A percentile compares a stretch with the other conserved stretches of the same genome.
Evolutionary conservation across 2,888 invertebrate genomes (phyloP).

Genomic region (Zele albiditarsus): DNA sequence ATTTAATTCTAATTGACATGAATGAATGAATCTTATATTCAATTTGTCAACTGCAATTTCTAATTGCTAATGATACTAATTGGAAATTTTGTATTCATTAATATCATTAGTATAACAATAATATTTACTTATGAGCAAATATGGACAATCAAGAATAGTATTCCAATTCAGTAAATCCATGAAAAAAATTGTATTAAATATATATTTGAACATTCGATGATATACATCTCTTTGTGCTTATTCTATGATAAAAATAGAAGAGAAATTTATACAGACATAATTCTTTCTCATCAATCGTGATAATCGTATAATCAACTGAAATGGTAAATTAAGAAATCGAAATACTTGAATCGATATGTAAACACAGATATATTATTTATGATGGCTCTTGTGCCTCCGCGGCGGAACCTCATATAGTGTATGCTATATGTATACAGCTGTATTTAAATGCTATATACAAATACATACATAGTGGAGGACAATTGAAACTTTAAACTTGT

Average conservation of each 20-base stretch:
- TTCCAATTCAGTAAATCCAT: neutral
- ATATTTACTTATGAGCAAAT: neutral
- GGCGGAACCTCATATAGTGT: neutral
- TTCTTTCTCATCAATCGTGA: neutral
- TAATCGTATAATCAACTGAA: neutral
- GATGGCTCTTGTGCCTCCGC: neutral
- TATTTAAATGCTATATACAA: neutral
- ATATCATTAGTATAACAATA: neutral
- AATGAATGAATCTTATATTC: neutral
- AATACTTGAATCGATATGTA: neutral
- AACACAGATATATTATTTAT: neutral
- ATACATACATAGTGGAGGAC: neutral
- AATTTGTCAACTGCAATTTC: neutral
- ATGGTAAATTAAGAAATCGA: neutral
- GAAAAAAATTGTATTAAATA: neutral
- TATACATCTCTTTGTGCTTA: neutral
- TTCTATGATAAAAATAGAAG: neutral
- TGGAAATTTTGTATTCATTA: neutral
- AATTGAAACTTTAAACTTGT: conserved; percentile 11
- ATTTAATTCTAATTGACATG: neutral
- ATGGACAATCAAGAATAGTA: neutral
- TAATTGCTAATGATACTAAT: neutral
- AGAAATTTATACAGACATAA: neutral
- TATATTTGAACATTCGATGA: neutral
- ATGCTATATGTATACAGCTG: neutral